Conservation (phyloP, 2,888 invertebrate species). For the Proisotoma minuta region DNA sequence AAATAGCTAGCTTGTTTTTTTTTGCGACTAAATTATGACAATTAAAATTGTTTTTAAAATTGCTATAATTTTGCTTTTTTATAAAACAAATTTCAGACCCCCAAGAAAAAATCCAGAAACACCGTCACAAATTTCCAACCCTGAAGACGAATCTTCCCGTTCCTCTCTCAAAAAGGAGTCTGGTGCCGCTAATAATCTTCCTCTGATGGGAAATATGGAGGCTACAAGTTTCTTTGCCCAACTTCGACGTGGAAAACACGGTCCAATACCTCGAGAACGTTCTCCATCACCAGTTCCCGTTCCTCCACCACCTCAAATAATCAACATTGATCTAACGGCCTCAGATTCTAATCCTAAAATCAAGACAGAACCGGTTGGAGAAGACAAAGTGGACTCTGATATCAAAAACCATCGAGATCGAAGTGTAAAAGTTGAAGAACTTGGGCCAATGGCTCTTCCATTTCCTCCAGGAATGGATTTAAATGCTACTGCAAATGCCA, state of each 20-base stretch:
- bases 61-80: neutral
- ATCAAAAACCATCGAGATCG: slow-evolving; percentile 47
- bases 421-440: slow-evolving; percentile 49
- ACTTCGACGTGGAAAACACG: slow-evolving; percentile 69
- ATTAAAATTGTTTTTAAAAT: slow-evolving; percentile 1
- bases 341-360: neutral
- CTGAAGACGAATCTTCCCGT: too few species aligned
- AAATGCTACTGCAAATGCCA: slow-evolving; percentile 11
- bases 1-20: too few species aligned
- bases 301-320: slow-evolving; percentile 32
- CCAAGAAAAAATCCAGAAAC: neutral
- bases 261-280: slow-evolving; percentile 37
- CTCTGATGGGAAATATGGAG: slow-evolving; percentile 65
- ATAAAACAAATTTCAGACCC: neutral
- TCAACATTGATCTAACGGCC: slow-evolving; percentile 21
- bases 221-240: slow-evolving; percentile 87
- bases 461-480: slow-evolving; percentile 44
- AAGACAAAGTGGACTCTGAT: slow-evolving; percentile 55
- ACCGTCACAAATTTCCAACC: too few species aligned
- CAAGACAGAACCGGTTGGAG: slow-evolving; percentile 56
- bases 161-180: slow-evolving; percentile 11
- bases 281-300: slow-evolving; percentile 37
- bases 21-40: neutral
- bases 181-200: too few species aligned
- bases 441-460: slow-evolving; percentile 38